Percentiles rank a stretch among this genome's conserved stretches.
Evolutionary conservation across 2,888 invertebrate genomes (phyloP).

Genomic region (Iphiclides podalirius): DNA sequence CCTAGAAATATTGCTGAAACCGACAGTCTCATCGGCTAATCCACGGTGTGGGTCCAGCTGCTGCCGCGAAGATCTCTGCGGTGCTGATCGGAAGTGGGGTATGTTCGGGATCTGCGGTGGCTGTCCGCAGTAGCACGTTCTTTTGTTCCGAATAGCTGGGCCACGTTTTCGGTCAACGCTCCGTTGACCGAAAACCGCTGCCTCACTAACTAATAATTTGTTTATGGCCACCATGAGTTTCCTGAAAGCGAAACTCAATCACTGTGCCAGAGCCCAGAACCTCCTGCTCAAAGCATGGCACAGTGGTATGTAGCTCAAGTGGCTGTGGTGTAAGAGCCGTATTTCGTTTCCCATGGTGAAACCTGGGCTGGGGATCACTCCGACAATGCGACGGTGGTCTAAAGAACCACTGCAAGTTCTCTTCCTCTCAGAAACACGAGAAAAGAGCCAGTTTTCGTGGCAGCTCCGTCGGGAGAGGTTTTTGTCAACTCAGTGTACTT

Average conservation of each 20-base stretch:
- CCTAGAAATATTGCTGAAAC: too few relatives aligned
- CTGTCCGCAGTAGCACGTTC: too few relatives aligned
- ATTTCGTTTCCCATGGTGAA: not conserved
- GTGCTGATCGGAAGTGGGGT: too few relatives aligned
- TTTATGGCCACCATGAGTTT: not conserved
- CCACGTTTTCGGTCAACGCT: too few relatives aligned
- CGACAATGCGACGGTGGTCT: not conserved
- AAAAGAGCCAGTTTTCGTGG: not conserved
- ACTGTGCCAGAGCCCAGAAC: not conserved
- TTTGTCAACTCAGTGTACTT: not conserved
- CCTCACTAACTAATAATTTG: too few relatives aligned
- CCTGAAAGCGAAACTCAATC: not conserved
- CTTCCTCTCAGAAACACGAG: not conserved
- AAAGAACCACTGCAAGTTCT: not conserved
- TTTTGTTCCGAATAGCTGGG: too few relatives aligned
- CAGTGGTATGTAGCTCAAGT: not conserved
- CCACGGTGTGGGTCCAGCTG: too few relatives aligned
- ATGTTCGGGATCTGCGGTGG: too few relatives aligned
- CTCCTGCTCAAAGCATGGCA: not conserved
- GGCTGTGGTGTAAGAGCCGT: not conserved
- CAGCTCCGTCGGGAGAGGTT: not conserved
- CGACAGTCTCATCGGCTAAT: too few relatives aligned
- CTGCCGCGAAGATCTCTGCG: too few relatives aligned
- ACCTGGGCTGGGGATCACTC: not conserved
- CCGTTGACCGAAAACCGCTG: too few relatives aligned